Conservation (phyloP, 2,113 vertebrate genomes). For the Pseudopipra pipra region DNA sequence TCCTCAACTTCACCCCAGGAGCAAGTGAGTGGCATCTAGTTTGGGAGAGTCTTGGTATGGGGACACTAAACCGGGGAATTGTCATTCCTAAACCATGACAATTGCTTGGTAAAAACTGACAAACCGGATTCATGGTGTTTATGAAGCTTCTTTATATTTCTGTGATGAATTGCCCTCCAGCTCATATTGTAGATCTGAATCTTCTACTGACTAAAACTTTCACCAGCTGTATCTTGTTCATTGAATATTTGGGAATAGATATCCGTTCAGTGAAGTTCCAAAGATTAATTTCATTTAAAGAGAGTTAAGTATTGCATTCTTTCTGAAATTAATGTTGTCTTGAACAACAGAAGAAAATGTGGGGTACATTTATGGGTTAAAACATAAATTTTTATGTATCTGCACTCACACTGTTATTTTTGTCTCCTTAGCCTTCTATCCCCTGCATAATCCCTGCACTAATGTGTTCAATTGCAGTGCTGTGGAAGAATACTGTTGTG, state of each 20-base stretch:
- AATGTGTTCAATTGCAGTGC: neutral
- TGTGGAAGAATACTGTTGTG: neutral
- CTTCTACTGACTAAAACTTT: neutral
- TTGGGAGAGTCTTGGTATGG: neutral
- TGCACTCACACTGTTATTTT: neutral
- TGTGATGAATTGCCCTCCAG: neutral
- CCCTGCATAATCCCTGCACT: neutral
- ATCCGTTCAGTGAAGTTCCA: neutral
- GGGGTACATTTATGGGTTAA: neutral
- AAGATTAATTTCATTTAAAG: neutral
- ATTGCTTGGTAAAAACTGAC: neutral
- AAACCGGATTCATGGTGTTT: neutral
- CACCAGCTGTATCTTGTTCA: neutral
- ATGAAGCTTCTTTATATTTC: neutral
- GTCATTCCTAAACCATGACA: neutral
- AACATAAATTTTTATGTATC: neutral
- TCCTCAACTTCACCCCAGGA: neutral
- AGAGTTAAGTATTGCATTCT: neutral
- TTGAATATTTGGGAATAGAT: neutral
- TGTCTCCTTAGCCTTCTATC: neutral
- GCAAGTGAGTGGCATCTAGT: neutral
- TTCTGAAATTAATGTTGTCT: neutral
- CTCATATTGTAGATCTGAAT: accelerated
- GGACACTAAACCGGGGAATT: neutral
- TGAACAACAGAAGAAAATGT: neutral